Conservation (phyloP, 2,113 vertebrate genomes). For the Heptranchias perlo region DNA sequence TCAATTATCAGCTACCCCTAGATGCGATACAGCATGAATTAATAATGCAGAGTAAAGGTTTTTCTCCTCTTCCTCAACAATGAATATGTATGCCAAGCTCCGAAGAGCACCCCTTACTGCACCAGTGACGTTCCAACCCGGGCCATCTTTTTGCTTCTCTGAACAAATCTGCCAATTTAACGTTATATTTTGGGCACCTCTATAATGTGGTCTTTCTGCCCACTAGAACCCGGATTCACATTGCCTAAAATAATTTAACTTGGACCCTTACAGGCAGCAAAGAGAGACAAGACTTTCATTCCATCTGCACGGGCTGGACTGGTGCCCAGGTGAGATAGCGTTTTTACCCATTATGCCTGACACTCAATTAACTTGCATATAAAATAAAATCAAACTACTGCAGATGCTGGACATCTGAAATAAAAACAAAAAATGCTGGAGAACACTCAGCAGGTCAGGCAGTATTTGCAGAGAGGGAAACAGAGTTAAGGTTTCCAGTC, state of each 20-base stretch:
- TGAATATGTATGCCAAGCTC: background rate
- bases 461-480: background rate
- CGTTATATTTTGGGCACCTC: too few relatives aligned
- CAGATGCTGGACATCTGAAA: background rate
- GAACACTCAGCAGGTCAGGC: background rate
- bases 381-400: background rate
- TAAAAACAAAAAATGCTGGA: background rate
- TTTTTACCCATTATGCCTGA: background rate
- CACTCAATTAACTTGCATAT: background rate
- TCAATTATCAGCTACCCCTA: background rate
- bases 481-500: background rate
- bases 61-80: background rate
- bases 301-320: background rate
- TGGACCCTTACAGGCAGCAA: background rate
- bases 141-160: background rate
- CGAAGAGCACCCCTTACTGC: background rate
- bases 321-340: background rate
- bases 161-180: background rate
- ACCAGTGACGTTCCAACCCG: background rate
- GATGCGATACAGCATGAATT: background rate
- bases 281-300: background rate
- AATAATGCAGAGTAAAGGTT: background rate
- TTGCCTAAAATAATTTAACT: background rate
- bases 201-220: background rate
- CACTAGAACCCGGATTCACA: background rate